Percentiles rank a stretch among this genome's conserved stretches.
Evolutionary conservation across 2,113 vertebrate species (phyloP).

Genomic region (Salvator merianae): DNA sequence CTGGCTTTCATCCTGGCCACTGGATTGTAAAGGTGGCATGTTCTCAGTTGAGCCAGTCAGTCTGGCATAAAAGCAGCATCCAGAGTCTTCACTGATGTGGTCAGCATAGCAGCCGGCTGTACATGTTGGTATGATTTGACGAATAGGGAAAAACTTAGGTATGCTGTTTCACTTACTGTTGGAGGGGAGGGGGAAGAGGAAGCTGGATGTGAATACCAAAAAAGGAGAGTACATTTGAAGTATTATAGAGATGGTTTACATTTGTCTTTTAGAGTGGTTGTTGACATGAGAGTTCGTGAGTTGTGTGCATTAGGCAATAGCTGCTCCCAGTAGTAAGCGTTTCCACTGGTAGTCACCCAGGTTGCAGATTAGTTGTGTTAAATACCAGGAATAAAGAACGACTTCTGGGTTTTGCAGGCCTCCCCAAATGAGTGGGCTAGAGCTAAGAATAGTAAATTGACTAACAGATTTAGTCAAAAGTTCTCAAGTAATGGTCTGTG

Average conservation of each 20-base stretch:
- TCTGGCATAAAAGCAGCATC: background rate
- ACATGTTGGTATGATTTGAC: background rate
- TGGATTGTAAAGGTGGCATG: background rate
- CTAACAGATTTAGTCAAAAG: too few relatives aligned
- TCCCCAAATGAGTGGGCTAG: background rate
- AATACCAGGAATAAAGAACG: too few relatives aligned
- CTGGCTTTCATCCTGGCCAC: background rate
- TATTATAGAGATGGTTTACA: conserved; percentile 24
- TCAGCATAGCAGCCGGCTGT: conserved; percentile 7
- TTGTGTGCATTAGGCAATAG: conserved; percentile 10
- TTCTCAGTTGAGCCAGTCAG: background rate
- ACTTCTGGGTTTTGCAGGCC: background rate
- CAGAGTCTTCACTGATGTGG: background rate
- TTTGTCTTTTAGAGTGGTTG: background rate
- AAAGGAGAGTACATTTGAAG: background rate
- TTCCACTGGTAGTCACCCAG: background rate
- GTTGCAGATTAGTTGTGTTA: background rate
- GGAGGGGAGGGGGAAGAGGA: background rate
- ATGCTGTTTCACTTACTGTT: background rate
- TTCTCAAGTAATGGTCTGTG: background rate
- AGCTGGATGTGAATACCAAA: background rate
- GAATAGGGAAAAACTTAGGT: conserved; percentile 8
- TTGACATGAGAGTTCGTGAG: conserved; percentile 1
- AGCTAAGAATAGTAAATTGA: background rate
- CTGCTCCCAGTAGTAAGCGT: background rate